Conservation (phyloP, 2,797 vertebrate species). For the Semotilus atromaculatus region DNA sequence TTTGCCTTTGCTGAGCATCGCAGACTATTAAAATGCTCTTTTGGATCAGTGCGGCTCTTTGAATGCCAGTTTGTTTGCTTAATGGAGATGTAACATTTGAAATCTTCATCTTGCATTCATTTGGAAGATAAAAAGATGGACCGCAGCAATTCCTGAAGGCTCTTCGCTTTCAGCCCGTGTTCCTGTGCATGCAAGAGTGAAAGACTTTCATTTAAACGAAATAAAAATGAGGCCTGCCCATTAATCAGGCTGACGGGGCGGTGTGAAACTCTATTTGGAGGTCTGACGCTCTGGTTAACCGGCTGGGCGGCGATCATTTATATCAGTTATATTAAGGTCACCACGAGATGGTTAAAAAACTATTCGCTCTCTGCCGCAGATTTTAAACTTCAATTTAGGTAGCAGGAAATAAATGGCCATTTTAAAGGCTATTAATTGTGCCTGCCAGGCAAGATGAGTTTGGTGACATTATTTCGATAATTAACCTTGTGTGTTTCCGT, state of each 20-base stretch:
- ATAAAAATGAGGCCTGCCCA: constrained; percentile 35
- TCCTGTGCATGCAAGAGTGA: constrained; percentile 25
- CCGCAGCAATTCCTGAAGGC: constrained; percentile 6
- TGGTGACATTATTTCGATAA: constrained; percentile 37
- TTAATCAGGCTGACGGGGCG: constrained; percentile 56
- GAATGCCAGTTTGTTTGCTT: constrained; percentile 32
- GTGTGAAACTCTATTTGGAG: constrained; percentile 43
- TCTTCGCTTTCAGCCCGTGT: background rate
- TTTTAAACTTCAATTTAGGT: constrained; percentile 33
- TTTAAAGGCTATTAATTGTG: constrained; percentile 39
- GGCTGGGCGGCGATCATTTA: constrained; percentile 17
- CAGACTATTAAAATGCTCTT: constrained; percentile 40
- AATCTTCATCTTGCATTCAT: constrained; percentile 28
- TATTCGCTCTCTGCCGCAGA: constrained; percentile 4
- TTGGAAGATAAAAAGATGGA: constrained; percentile 13
- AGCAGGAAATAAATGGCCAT: constrained; percentile 3
- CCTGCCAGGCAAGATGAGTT: background rate
- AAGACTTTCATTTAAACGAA: constrained; percentile 47
- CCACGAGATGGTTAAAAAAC: constrained; percentile 40
- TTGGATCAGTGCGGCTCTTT: background rate
- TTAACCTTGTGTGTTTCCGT: constrained; percentile 6
- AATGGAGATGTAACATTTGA: constrained; percentile 38
- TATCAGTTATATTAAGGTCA: constrained; percentile 32
- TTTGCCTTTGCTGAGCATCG: background rate
- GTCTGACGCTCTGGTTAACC: constrained; percentile 26